Percentiles rank a stretch among this genome's conserved stretches.
These are phyloP conservation scores for Phalacrocorax carbo DNA, from an alignment of 2,113 vertebrate species.

Conservation along the genomic window DNA sequence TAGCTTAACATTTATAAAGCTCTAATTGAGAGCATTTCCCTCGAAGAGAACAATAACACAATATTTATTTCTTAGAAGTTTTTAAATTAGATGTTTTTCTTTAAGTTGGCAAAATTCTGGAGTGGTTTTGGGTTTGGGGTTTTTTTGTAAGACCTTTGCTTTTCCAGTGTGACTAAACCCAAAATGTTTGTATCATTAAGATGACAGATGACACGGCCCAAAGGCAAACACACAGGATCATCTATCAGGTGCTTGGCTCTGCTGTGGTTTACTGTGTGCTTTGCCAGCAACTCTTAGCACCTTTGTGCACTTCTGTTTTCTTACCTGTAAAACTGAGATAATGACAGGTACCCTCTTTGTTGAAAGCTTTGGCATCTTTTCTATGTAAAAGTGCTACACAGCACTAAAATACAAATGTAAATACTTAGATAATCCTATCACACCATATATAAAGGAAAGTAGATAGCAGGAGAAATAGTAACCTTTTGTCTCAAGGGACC, in stretches of 20 bases:
- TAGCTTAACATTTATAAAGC: background rate
- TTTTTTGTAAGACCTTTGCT: background rate
- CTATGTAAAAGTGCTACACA: background rate
- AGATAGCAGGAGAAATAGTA: background rate
- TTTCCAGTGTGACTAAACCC: constrained; percentile 22
- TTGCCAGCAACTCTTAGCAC: constrained; percentile 40
- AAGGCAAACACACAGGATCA: constrained; percentile 38
- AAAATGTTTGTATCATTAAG: constrained; percentile 35
- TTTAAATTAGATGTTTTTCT: constrained; percentile 24
- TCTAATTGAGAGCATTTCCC: constrained; percentile 11
- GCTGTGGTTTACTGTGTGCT: constrained; percentile 17
- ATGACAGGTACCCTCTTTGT: background rate
- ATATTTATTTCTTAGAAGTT: constrained; percentile 41
- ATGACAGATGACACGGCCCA: constrained; percentile 42
- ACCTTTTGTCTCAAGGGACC: background rate
- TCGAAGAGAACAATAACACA: background rate
- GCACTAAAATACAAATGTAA: background rate
- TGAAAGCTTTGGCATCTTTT: background rate
- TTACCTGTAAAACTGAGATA: constrained; percentile 45
- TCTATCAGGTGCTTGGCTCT: constrained; percentile 40
- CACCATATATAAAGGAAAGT: background rate
- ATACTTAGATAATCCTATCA: background rate
- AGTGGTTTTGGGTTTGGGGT: background rate
- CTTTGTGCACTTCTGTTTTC: background rate
- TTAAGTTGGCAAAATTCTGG: constrained; percentile 5